Base-by-base conservation (phyloP, 2,797 vertebrate genomes). In the Vespertilio murinus region DNA sequence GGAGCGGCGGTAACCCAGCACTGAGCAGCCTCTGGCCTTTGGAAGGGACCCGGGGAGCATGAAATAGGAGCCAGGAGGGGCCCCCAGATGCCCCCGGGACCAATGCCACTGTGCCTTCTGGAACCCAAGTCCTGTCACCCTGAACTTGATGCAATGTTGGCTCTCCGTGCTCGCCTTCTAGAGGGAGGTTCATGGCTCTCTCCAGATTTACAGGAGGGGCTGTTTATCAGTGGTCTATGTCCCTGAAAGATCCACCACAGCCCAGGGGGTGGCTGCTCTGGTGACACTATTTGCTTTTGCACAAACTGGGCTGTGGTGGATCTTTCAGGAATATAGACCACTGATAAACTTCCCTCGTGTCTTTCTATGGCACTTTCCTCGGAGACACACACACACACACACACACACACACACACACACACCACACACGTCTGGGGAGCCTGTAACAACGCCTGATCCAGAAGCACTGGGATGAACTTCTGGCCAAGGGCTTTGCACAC, bases 401-500 rank as follows among this genome's bases (percentile, higher is more conserved):
- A 95, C 96, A 96, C 75, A 89, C 96, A 95, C 96, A 96, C 75
- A 89, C 96, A 96, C 96, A 96, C 75, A 89, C 96, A 96, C 96
- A 96, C 73, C 96, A 96, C 96, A 96, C 67, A 89, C 61, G 80
- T 33, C 65, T 54, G 25, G 92, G 73, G 89, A 97, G 52, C 93
- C 49, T 70, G 20, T 33, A 23, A 16, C 6, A 12, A 47, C 4
- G 2, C 17, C 40, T 77, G 28, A 45, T 81, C 17, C 13, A 30
- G 92, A 93, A 96, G 97, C 96, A 96, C 96, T 56, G 94, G 95
- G 96, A 97, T 94, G 96, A 97, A 97, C 97, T 97, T 97, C 97
- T 93, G 90, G 69, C 94, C 96, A 91, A 96, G 5, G 80, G 85
- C 12, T 52, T 38, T 10, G 45, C 25, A 16, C 45, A 30, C 0